phyloP scores from a whole-genome alignment of 2,113 vertebrate species.

The Mormoops blainvillei region DNA sequence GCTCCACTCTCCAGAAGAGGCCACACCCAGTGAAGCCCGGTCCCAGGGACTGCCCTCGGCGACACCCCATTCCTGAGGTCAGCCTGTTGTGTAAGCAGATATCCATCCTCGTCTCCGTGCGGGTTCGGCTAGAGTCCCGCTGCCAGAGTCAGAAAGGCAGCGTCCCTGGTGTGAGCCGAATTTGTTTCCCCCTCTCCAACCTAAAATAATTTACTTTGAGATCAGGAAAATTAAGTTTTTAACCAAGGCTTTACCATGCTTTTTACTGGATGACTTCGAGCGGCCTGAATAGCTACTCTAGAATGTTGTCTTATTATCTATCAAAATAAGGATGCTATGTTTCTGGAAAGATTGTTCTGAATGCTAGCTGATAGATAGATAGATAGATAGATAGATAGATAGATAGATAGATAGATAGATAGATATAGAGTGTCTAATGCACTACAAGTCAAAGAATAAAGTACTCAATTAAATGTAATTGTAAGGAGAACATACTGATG shows the following conservation, averaged over 20 bases:
- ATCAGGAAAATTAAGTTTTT: constrained; percentile 11
- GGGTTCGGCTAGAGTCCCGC: neutral
- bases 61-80: neutral
- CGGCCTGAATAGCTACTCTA: neutral
- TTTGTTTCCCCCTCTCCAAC: neutral
- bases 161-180: neutral
- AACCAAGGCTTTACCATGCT: neutral
- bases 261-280: neutral
- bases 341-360: neutral
- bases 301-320: neutral
- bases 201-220: neutral
- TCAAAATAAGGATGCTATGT: neutral
- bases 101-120: neutral
- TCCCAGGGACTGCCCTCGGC: fast-evolving
- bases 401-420: neutral
- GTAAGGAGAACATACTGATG: neutral
- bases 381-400: neutral
- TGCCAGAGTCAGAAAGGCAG: neutral
- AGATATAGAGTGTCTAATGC: neutral
- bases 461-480: neutral
- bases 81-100: neutral
- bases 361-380: neutral
- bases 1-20: neutral
- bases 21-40: fast-evolving
- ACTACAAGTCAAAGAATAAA: neutral